phyloP scores from a whole-genome alignment of 2,888 invertebrate genomes.

The Calameuta filiformis region DNA sequence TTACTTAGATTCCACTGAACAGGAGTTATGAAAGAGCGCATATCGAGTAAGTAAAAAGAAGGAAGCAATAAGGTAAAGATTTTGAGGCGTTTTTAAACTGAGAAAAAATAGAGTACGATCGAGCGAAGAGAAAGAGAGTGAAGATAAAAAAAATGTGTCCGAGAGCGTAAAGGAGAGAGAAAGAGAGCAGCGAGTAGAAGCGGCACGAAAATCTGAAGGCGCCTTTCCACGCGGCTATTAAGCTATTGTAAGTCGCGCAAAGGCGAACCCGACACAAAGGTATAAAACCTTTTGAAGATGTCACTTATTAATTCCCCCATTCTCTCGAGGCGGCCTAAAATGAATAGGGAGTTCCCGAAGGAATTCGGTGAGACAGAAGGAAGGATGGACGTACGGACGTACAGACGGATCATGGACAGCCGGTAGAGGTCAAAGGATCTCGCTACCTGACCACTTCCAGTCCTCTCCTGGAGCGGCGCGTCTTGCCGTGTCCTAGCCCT shows the following conservation, averaged over 20 bases:
- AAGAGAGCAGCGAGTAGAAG: constrained; percentile 12
- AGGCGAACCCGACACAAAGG: constrained; percentile 2
- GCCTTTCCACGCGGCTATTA: constrained; percentile 6
- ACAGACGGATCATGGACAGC: constrained; percentile 46
- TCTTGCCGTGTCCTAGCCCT: constrained; percentile 31
- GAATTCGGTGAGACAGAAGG: constrained; percentile 34
- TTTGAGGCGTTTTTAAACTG: not conserved
- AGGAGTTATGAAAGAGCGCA: not conserved
- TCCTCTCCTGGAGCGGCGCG: constrained; percentile 9
- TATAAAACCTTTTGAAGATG: constrained; percentile 54
- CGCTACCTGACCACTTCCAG: not conserved
- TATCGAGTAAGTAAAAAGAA: not conserved
- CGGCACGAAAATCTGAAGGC: constrained; percentile 30
- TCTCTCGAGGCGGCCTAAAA: constrained; percentile 50
- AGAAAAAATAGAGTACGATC: not conserved
- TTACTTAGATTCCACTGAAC: no score
- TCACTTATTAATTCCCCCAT: constrained; percentile 65
- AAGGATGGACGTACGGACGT: constrained; percentile 32
- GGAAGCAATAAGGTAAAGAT: not conserved
- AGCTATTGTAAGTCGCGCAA: not conserved
- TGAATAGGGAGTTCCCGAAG: constrained; percentile 48
- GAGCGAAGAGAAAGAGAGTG: not conserved
- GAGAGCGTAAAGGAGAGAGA: constrained; percentile 4
- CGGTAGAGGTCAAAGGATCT: constrained; percentile 57
- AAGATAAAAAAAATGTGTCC: constrained; percentile 7